Evolutionary conservation across 2,113 vertebrate genomes (phyloP).

Genomic region (Stegostoma tigrinum): DNA sequence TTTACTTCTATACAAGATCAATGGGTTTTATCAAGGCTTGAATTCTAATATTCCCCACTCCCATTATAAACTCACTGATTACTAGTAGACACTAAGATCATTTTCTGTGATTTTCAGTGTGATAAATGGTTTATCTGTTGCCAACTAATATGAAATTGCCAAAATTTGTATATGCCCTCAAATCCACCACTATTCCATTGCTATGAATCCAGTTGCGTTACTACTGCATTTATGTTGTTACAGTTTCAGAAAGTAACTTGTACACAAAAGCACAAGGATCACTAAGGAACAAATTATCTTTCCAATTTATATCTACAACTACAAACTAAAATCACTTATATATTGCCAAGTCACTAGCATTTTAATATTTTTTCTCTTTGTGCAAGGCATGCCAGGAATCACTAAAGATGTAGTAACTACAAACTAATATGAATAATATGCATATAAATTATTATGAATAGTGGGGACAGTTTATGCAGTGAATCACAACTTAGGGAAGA

Average conservation of each 20-base stretch:
- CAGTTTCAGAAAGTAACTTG: not conserved
- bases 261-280: not conserved
- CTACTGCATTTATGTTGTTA: not conserved
- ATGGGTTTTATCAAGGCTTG: not conserved
- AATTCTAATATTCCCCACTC: not conserved
- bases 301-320: not conserved
- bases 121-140: not conserved
- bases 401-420: not conserved
- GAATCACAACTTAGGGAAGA: not conserved
- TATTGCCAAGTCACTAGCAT: not conserved
- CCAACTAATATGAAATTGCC: not conserved
- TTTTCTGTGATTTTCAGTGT: conserved; percentile 13
- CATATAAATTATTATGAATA: not conserved
- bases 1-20: not conserved
- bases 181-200: not conserved
- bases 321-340: not conserved
- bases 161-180: not conserved
- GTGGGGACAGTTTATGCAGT: not conserved
- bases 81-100: not conserved
- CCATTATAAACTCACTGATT: not conserved
- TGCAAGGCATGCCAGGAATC: not conserved
- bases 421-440: not conserved
- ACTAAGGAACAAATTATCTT: conserved; percentile 4
- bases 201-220: too few relatives aligned
- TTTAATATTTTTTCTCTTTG: not conserved